Evolutionary conservation across 1,140 invertebrate genomes (phyloP).

Genomic region (Micrasema longulum): DNA sequence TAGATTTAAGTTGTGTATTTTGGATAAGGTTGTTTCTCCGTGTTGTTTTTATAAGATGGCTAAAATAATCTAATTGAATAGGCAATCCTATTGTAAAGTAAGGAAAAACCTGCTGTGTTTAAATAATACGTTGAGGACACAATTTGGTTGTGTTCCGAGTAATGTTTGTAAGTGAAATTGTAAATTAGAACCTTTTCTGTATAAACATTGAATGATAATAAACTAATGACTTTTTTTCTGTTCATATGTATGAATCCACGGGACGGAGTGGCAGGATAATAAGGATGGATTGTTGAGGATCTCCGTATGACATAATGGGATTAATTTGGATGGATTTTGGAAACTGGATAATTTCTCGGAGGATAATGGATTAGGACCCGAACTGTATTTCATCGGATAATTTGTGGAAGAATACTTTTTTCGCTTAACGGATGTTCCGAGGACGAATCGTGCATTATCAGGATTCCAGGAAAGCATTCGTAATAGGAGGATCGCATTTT

Average conservation of each 20-base stretch:
- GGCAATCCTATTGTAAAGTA: too few relatives aligned
- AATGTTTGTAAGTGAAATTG: too few relatives aligned
- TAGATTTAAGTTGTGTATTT: slow-evolving; percentile 18
- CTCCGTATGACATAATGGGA: slow-evolving; percentile 34
- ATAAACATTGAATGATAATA: slow-evolving; percentile 18
- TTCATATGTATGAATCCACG: slow-evolving; percentile 54
- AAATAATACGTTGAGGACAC: too few relatives aligned
- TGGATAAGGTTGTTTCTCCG: background rate
- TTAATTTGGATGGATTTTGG: too few relatives aligned
- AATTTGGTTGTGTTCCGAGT: too few relatives aligned
- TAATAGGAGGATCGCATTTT: slow-evolving; percentile 25
- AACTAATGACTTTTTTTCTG: slow-evolving; percentile 54
- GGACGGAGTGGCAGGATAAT: slow-evolving; percentile 49
- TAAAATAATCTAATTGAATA: slow-evolving; percentile 2
- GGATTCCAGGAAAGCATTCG: slow-evolving; percentile 24
- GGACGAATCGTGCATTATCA: slow-evolving; percentile 17
- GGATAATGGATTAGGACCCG: slow-evolving; percentile 23
- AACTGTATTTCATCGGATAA: slow-evolving; percentile 5
- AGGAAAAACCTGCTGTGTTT: too few relatives aligned
- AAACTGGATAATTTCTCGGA: slow-evolving; percentile 27
- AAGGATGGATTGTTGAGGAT: slow-evolving; percentile 48
- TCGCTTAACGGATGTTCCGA: slow-evolving; percentile 11
- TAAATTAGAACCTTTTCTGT: too few relatives aligned
- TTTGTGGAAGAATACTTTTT: slow-evolving; percentile 30
- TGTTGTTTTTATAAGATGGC: slow-evolving; percentile 16